Percentiles rank a stretch among this genome's conserved stretches.
phyloP scores from a whole-genome alignment of 1,140 invertebrate genomes.

The Melipona quadrifasciata region DNA sequence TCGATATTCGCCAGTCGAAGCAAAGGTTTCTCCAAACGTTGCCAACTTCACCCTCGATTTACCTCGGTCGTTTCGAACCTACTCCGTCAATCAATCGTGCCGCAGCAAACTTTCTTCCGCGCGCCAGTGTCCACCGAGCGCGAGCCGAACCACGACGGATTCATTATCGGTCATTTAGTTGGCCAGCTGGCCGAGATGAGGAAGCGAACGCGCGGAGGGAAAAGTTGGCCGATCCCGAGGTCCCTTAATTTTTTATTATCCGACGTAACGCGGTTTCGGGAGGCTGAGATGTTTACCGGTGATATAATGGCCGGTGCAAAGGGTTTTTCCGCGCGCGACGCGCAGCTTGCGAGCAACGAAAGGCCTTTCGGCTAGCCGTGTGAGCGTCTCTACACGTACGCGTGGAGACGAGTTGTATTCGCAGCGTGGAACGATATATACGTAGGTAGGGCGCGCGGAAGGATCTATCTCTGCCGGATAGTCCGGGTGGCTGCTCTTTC shows the following conservation, averaged over 20 bases:
- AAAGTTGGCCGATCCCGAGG: neutral
- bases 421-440: conserved; percentile 42
- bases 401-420: neutral
- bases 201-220: neutral
- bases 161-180: conserved; percentile 38
- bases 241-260: conserved; percentile 54
- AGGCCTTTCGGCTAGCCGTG: neutral
- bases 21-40: neutral
- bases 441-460: conserved; percentile 43
- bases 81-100: neutral
- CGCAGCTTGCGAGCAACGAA: neutral
- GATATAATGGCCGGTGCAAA: conserved; percentile 51
- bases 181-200: conserved; percentile 9
- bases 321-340: conserved; percentile 37
- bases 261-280: neutral
- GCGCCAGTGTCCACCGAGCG: neutral
- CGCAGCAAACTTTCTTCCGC: neutral
- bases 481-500: conserved; percentile 65
- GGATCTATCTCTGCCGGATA: conserved; percentile 67
- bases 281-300: conserved; percentile 40
- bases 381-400: neutral
- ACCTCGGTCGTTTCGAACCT: neutral
- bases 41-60: neutral
- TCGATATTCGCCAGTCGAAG: neutral
- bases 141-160: neutral